These are phyloP conservation scores for Rhamnusium bicolor DNA, from an alignment of 2,888 invertebrate species.

Conservation along the genomic window DNA sequence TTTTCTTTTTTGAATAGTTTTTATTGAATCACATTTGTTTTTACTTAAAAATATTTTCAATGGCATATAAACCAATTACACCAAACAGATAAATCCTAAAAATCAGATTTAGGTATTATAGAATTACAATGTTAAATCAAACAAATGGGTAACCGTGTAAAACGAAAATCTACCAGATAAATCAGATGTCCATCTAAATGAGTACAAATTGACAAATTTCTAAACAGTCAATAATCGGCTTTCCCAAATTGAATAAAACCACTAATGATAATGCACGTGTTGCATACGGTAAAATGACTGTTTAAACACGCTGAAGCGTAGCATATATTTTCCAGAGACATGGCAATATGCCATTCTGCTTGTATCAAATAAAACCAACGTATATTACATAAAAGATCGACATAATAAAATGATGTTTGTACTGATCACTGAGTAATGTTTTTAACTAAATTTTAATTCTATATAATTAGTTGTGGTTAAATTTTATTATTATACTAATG, in stretches of 20 bases:
- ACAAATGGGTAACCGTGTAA: slow-evolving; percentile 1
- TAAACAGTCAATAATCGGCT: slow-evolving; percentile 33
- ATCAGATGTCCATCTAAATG: slow-evolving; percentile 18
- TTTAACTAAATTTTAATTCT: too few species aligned
- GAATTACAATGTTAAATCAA: slow-evolving; percentile 1
- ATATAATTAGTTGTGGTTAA: too few species aligned
- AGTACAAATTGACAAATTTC: slow-evolving; percentile 29
- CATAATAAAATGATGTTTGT: neutral
- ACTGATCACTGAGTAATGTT: neutral
- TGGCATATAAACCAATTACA: neutral
- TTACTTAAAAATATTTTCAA: too few species aligned
- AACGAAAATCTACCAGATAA: slow-evolving; percentile 21
- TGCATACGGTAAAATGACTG: slow-evolving; percentile 22
- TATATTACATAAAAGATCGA: too few species aligned
- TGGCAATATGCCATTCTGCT: neutral
- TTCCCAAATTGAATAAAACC: slow-evolving; percentile 35
- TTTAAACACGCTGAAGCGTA: slow-evolving; percentile 7
- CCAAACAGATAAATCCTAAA: neutral
- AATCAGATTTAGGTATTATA: neutral
- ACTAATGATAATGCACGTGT: slow-evolving; percentile 31
- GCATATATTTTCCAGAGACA: neutral
- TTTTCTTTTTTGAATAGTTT: too few species aligned
- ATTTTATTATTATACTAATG: too few species aligned
- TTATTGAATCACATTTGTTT: too few species aligned
- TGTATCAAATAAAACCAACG: neutral